These are phyloP conservation scores for Drosophila kuntzei DNA, from an alignment of 2,888 invertebrate genomes.

Conservation along the genomic window DNA sequence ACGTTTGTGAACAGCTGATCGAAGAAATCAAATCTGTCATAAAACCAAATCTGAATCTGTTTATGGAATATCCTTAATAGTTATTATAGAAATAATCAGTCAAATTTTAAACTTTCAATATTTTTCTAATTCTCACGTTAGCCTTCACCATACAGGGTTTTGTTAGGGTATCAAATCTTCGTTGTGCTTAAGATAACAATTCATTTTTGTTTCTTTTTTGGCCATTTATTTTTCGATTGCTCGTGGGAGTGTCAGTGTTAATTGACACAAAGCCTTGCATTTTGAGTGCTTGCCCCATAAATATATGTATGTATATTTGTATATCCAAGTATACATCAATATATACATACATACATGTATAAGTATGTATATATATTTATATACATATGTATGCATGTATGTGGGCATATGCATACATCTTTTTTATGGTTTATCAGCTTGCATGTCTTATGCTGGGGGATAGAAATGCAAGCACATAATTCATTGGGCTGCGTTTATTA, in stretches of 20 bases:
- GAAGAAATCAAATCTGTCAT: too few species aligned
- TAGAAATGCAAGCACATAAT: conserved; percentile 47
- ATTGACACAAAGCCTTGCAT: conserved; percentile 74
- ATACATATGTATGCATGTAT: background rate
- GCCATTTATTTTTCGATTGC: conserved; percentile 14
- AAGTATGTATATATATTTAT: conserved; percentile 34
- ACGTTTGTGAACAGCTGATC: too few species aligned
- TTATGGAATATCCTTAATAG: too few species aligned
- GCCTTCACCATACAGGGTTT: too few species aligned
- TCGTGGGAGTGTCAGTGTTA: conserved; percentile 78
- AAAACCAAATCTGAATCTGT: too few species aligned
- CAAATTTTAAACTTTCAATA: too few species aligned
- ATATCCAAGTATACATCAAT: too few species aligned
- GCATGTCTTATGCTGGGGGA: conserved; percentile 32
- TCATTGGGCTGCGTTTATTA: conserved; percentile 66
- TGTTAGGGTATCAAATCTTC: background rate
- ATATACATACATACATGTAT: background rate
- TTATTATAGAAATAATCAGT: background rate
- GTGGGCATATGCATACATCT: conserved; percentile 46
- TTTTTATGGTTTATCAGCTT: conserved; percentile 73
- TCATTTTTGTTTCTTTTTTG: background rate
- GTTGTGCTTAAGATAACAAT: too few species aligned
- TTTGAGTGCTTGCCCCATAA: conserved; percentile 35
- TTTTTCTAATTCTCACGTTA: too few species aligned
- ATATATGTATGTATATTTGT: too few species aligned